Evolutionary conservation across 2,888 invertebrate species (phyloP), one percentile per base, ranked within the genome.

Genomic region (Meliscaeva auricollis): DNA sequence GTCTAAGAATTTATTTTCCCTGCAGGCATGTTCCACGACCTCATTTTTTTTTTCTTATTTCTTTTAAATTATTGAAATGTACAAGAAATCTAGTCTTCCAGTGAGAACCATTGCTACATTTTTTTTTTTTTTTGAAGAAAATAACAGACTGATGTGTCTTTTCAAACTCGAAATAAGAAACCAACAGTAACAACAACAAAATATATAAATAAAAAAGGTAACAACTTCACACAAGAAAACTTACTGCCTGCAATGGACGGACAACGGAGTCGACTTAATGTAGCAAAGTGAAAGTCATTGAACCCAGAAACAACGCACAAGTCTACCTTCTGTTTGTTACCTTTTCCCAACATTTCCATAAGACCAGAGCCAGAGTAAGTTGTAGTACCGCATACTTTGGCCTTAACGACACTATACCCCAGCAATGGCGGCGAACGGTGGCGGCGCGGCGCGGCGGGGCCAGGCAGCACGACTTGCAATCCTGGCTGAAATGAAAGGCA

Each of bases 261-360:
- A 62, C 70, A 60, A 62, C 50, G 50, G 22, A 20, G 62, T 35
- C 62, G 44, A 62, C 58, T 68, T 48, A 82, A 77, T 77, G 68
- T 68, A 62, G 46, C 38, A 46, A 68, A 82, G 78, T 78, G 83
- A 83, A 83, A 83, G 83, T 83, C 78, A 83, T 73, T 83, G 83
- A 83, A 83, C 83, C 73, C 83, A 74, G 78, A 69, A 78, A 73
- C 48, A 69, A 78, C 78, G 68, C 78, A 78, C 78, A 78, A 62
- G 48, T n/a, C 44, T 73, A 46, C 56, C 73, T 74, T 68, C 17
- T 68, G 82, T 62, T 38, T 78, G 68, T 54, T 82, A 82, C 82
- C 73, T 64, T 78, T 83, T 69, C 26, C 62, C 69, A 83, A 32
- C 68, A 78, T 78, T 78, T 69, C 62, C 83, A 78, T 78, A 56